These are phyloP conservation scores for Rhinopomastus cyanomelas DNA, from an alignment of 2,113 vertebrate species.

Conservation along the genomic window DNA sequence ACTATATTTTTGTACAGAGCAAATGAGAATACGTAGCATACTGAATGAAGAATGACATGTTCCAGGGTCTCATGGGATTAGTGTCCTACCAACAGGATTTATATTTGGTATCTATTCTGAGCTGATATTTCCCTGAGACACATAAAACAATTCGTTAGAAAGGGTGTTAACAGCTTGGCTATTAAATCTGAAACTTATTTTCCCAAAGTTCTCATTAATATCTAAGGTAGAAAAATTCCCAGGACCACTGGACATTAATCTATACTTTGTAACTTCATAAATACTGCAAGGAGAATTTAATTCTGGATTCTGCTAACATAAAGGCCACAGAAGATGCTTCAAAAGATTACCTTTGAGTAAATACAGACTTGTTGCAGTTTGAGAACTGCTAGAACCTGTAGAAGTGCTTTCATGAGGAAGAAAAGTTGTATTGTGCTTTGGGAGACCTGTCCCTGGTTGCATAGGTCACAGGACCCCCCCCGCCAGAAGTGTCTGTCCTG, in stretches of 20 bases:
- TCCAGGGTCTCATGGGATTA: neutral
- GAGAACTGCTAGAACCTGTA: no score
- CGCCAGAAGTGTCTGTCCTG: no score
- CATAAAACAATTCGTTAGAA: neutral
- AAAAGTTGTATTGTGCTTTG: no score
- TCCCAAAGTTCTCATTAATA: neutral
- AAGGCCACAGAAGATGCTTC: neutral
- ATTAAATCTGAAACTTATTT: neutral
- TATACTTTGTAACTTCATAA: neutral
- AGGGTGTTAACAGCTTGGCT: neutral
- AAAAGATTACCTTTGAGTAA: neutral
- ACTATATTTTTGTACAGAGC: neutral
- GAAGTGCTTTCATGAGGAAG: no score
- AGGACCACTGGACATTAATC: neutral
- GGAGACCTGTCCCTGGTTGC: no score
- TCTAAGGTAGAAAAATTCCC: neutral
- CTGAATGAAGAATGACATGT: neutral
- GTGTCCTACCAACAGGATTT: neutral
- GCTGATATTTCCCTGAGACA: neutral
- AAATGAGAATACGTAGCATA: neutral
- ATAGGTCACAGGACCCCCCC: no score
- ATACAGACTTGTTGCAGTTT: no score
- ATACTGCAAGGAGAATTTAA: neutral
- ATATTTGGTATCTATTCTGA: neutral
- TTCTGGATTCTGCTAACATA: neutral